phyloP scores from a whole-genome alignment of 2,113 vertebrate genomes.

The Brachypteracias leptosomus region DNA sequence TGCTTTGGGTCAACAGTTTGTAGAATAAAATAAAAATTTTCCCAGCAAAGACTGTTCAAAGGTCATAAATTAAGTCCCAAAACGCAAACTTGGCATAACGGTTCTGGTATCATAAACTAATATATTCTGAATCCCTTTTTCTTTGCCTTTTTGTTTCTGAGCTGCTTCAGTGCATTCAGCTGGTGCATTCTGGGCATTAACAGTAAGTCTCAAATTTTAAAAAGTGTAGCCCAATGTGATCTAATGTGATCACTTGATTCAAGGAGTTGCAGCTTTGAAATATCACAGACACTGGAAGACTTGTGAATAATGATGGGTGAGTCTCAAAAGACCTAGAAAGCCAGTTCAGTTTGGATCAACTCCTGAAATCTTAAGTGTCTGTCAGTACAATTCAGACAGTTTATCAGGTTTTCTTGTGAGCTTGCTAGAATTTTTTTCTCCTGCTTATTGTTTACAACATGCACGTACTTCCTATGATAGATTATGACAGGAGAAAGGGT shows the following conservation, averaged over 20 bases:
- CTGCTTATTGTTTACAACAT: not conserved
- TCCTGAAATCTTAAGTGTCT: not conserved
- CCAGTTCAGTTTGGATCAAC: not conserved
- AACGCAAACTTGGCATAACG: not conserved
- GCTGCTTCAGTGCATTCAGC: not conserved
- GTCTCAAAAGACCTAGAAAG: not conserved
- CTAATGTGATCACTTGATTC: not conserved
- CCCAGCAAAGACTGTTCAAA: not conserved
- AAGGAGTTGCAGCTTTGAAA: not conserved
- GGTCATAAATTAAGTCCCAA: not conserved
- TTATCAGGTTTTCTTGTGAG: not conserved
- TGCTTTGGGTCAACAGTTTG: not conserved
- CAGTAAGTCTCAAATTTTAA: not conserved
- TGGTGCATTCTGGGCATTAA: not conserved
- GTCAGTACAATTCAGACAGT: not conserved
- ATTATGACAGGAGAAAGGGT: not conserved
- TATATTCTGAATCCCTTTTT: not conserved
- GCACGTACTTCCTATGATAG: not conserved
- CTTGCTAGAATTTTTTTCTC: not conserved
- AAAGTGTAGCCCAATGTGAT: not conserved
- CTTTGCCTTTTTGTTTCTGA: not conserved
- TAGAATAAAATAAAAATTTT: not conserved
- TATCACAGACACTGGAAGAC: not conserved
- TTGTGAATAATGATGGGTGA: not conserved
- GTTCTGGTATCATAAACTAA: not conserved